Evolutionary conservation across 92 coral and sea anemone genomes (phyloP), one percentile per base, ranked within the genome.

Genomic region (Scolanthus callimorphus): DNA sequence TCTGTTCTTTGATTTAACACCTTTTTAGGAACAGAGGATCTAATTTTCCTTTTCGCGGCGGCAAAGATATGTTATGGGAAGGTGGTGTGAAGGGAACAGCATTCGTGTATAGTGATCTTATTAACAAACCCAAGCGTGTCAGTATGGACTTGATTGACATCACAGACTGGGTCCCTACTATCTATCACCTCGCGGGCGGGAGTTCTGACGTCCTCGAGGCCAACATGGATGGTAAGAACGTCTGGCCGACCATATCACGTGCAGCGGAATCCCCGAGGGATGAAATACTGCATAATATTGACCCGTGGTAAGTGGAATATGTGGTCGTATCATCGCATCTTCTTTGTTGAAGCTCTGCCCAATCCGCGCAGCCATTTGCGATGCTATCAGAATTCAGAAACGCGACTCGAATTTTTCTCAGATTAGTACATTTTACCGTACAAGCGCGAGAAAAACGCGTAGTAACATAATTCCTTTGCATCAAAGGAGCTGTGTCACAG

Each of bases 61-160:
- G 99, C 49, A 94, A 94, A 66, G 89, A 89, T 63, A 88, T 90
- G 62, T 60, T 94, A 1, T 94, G 99, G 99, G 99, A 94, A 71
- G 99, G 99, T 55, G 99, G 99, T 23, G 84, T 94, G 29, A 73
- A 71, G 45, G 96, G 96, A 2, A 65, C 85, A 17, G 95, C 96
- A 11, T 88, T 94, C 76, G 88, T 94, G 47, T 90, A 88, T 75
- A 70, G 80, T 41, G 71, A 84, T 17, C 83, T 82, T 43, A 83
- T 94, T 39, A 56, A 82, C 57, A 29, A 79, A 19, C 84, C 84
- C 50, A 69, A 57, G n/a, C 92, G 99, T 8, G 99, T 94, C n/a
- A 76, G 94, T 31, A 66, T 79, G 10, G 99, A 89, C 29, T 58
- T 94, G 59, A 84, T 94, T 45, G 96, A 94, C 65, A 94, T 77